Conservation (phyloP, 2,797 vertebrate species). For the Streptopelia turtur region DNA sequence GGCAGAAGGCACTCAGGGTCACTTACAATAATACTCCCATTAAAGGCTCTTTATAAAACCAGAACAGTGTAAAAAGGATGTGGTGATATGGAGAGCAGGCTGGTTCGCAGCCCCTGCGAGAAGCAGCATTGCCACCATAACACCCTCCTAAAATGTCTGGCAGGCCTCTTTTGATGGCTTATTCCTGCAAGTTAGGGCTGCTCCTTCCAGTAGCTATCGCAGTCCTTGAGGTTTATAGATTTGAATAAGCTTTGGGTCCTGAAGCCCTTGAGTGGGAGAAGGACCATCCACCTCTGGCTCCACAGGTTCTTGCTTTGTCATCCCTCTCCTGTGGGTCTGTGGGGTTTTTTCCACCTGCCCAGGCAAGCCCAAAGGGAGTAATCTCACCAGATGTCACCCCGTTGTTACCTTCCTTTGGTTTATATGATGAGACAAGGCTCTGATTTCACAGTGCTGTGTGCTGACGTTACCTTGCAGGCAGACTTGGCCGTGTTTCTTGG, state of each 20-base stretch:
- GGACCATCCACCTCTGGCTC: not conserved
- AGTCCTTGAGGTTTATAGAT: not conserved
- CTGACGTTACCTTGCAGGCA: not conserved
- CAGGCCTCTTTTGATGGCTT: not conserved
- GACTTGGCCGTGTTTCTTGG: not conserved
- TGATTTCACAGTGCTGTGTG: not conserved
- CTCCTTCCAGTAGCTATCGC: not conserved
- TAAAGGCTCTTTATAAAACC: not conserved
- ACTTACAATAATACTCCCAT: not conserved
- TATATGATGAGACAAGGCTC: not conserved
- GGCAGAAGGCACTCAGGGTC: not conserved
- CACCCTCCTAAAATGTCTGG: not conserved
- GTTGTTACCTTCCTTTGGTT: not conserved
- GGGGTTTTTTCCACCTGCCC: not conserved
- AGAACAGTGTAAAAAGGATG: not conserved
- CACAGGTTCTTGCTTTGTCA: not conserved
- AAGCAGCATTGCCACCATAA: not conserved
- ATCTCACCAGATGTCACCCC: not conserved
- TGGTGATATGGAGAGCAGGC: not conserved
- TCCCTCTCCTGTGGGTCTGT: rapidly evolving
- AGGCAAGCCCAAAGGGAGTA: not conserved
- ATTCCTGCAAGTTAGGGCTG: not conserved
- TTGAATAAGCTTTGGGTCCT: not conserved
- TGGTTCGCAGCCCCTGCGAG: not conserved
- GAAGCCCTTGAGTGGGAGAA: not conserved